A percentile compares a stretch with the other conserved stretches of the same genome.
Evolutionary conservation across 1,140 invertebrate genomes (phyloP).

Genomic region (Agraylea sexmaculata): DNA sequence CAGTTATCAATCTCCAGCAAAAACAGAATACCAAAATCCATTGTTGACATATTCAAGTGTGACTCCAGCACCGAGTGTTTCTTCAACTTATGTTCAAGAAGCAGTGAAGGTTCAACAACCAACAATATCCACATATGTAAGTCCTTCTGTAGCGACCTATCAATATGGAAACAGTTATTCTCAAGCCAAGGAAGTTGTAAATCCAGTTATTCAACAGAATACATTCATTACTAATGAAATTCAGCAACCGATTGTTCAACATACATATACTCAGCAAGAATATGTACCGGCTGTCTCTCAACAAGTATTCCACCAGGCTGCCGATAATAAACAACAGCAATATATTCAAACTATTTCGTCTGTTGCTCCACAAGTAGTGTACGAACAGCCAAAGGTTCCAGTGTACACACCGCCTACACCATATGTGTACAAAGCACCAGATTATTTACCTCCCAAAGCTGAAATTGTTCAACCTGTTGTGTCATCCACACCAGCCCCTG

Average conservation of each 20-base stretch:
- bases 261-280: constrained; percentile 31
- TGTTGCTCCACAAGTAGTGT: constrained; percentile 26
- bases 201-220: constrained; percentile 12
- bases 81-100: constrained; percentile 25
- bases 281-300: constrained; percentile 32
- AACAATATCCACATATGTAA: constrained; percentile 20
- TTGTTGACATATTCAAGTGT: constrained; percentile 29
- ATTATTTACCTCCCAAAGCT: constrained; percentile 29
- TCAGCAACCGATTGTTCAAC: constrained; percentile 18
- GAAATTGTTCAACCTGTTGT: too few relatives aligned
- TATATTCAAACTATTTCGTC: constrained; percentile 24
- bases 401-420: constrained; percentile 18
- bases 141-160: constrained; percentile 11
- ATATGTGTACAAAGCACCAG: constrained; percentile 27
- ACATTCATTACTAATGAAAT: constrained; percentile 3
- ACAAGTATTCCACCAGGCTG: constrained; percentile 26
- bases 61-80: constrained; percentile 22
- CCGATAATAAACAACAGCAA: constrained; percentile 4
- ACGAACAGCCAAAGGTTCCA: constrained; percentile 3
- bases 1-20: constrained; percentile 21
- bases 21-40: constrained; percentile 33
- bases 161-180: constrained; percentile 2
- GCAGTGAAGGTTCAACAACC: constrained; percentile 28
- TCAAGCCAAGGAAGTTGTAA: constrained; percentile 10
- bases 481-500: constrained; percentile 2